phyloP scores from a whole-genome alignment of 2,797 vertebrate genomes.

The Trichosurus vulpecula region DNA sequence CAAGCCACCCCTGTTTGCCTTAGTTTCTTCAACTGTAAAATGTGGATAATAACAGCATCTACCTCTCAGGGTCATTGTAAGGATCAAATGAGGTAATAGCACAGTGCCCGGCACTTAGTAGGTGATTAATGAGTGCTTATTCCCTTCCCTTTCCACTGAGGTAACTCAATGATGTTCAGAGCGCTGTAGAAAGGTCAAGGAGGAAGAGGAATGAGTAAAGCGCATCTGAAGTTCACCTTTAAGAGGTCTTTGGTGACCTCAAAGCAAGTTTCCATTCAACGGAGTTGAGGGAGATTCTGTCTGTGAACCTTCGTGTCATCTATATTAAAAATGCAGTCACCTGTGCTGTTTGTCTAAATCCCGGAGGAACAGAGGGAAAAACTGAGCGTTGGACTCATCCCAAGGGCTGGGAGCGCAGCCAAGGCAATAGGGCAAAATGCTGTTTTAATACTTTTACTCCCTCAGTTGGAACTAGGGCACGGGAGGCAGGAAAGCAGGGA shows the following conservation, averaged over 20 bases:
- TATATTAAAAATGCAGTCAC: background rate
- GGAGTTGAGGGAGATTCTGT: background rate
- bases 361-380: background rate
- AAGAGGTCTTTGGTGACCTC: too few species aligned
- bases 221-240: background rate
- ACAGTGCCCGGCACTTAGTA: background rate
- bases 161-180: background rate
- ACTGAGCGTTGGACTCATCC: too few species aligned
- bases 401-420: background rate
- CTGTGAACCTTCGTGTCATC: too few species aligned
- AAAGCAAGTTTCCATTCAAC: too few species aligned
- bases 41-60: too few species aligned
- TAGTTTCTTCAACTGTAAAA: too few species aligned
- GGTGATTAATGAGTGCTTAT: background rate
- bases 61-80: too few species aligned
- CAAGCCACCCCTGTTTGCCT: too few species aligned
- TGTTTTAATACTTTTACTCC: background rate
- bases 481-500: background rate
- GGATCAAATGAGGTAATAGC: too few species aligned
- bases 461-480: background rate
- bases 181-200: background rate
- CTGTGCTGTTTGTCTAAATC: background rate
- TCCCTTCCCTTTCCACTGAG: background rate
- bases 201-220: background rate
- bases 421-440: too few species aligned